phyloP scores from a whole-genome alignment of 2,797 vertebrate species.

The Xenopus petersii region DNA sequence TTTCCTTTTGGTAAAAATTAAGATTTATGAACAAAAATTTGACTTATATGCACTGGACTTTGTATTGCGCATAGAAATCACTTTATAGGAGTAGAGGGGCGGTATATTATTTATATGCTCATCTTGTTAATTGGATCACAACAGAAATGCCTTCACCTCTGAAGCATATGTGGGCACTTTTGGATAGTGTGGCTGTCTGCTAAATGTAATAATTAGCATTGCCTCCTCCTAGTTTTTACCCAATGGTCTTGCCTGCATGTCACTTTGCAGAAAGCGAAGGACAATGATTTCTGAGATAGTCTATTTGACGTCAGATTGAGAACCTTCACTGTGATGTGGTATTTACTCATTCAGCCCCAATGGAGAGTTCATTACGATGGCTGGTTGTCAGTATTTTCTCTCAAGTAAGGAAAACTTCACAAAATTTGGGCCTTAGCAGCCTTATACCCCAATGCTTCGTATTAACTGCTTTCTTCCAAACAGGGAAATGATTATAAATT shows the following conservation, averaged over 20 bases:
- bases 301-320: constrained; percentile 21
- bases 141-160: neutral
- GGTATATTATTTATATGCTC: neutral
- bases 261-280: constrained; percentile 3
- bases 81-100: neutral
- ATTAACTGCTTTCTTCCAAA: constrained; percentile 51
- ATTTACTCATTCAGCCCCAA: neutral
- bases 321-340: neutral
- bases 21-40: neutral
- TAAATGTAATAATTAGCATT: constrained; percentile 16
- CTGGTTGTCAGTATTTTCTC: constrained; percentile 33
- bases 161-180: neutral
- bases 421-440: constrained; percentile 47
- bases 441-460: constrained; percentile 58
- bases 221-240: neutral
- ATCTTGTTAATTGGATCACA: neutral
- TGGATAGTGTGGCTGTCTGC: neutral
- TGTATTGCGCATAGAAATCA: neutral
- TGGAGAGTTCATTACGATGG: no score
- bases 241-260: neutral
- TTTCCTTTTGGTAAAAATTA: neutral
- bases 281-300: constrained; percentile 25
- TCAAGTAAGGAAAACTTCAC: constrained; percentile 21
- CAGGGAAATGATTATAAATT: constrained; percentile 35
- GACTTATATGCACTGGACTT: constrained; percentile 1